Conservation (phyloP, 2,888 invertebrate genomes). For the Cephus pygmeus region DNA sequence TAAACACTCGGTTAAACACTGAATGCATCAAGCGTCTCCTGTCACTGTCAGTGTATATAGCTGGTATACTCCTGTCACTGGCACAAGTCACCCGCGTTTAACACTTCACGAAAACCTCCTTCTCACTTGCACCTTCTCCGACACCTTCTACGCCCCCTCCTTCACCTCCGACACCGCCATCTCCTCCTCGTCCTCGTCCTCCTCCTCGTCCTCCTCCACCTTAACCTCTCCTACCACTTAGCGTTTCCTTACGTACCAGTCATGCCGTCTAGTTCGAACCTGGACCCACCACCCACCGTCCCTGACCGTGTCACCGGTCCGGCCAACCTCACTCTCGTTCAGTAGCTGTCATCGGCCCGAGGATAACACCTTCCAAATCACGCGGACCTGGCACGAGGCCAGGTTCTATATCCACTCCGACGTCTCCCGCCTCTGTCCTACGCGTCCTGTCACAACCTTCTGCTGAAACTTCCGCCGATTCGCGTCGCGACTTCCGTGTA, state of each 20-base stretch:
- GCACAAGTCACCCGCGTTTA: not conserved
- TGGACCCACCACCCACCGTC: not conserved
- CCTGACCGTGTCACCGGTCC: not conserved
- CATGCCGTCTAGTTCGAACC: not conserved
- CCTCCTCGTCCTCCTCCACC: slow-evolving; percentile 1
- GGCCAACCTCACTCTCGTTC: not conserved
- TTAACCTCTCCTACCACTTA: not conserved
- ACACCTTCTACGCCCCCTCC: not conserved
- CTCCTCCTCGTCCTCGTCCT: slow-evolving; percentile 3
- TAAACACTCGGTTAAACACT: not conserved
- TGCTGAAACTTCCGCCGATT: not conserved
- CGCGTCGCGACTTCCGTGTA: not conserved
- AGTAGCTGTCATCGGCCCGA: not conserved
- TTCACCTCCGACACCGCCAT: not conserved
- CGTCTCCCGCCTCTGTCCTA: not conserved
- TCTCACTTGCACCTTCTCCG: not conserved
- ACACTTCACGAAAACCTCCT: not conserved
- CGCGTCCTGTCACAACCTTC: not conserved
- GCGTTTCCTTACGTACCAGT: not conserved
- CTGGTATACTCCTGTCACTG: not conserved
- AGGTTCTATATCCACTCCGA: not conserved
- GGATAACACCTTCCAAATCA: not conserved
- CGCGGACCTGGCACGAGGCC: not conserved
- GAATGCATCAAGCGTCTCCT: not conserved
- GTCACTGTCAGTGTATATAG: not conserved